Percentiles rank a stretch among this genome's conserved stretches.
phyloP scores from a whole-genome alignment of 2,113 vertebrate species.

The rat (Rattus norvegicus) region DNA sequence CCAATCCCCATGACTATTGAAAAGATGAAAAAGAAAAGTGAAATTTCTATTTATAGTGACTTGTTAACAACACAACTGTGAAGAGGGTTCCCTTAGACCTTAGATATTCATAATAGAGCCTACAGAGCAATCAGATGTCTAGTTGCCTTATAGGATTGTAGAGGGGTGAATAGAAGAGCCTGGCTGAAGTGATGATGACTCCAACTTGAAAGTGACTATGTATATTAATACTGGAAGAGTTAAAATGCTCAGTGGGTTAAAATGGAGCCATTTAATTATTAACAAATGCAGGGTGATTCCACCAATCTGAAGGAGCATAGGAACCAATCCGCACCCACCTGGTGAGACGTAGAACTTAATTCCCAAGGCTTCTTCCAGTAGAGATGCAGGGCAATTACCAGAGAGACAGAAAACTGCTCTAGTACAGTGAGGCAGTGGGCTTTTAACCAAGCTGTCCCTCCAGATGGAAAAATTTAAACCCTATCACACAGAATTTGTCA shows the following conservation, averaged over 20 bases:
- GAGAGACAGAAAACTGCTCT: neutral
- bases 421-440: neutral
- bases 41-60: neutral
- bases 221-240: neutral
- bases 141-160: neutral
- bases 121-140: neutral
- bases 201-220: neutral
- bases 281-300: neutral
- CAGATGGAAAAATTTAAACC: neutral
- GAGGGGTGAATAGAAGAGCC: neutral
- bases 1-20: neutral
- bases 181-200: neutral
- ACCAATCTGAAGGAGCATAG: neutral
- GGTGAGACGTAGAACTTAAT: neutral
- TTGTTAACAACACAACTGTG: neutral
- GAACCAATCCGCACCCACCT: neutral
- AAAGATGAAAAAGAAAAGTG: neutral
- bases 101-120: neutral
- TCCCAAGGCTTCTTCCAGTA: neutral
- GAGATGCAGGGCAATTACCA: neutral
- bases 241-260: neutral
- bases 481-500: neutral
- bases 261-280: neutral
- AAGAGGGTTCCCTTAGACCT: neutral
- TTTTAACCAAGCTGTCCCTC: neutral